Percentiles rank a stretch among this genome's conserved stretches.
Conservation (phyloP, 2,797 vertebrate genomes). For the Smutsia temminckii region DNA sequence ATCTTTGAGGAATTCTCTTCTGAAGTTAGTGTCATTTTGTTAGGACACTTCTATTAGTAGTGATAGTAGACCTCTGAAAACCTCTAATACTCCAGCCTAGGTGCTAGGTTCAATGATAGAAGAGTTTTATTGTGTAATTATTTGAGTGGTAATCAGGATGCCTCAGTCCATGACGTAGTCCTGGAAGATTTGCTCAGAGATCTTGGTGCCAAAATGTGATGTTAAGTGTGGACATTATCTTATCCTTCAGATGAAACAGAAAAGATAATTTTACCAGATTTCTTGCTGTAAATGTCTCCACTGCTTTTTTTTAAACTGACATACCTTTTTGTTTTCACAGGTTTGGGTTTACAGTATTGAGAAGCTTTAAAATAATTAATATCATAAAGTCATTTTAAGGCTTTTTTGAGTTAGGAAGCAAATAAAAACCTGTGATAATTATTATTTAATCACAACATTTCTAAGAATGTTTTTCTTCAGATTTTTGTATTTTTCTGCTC, state of each 20-base stretch:
- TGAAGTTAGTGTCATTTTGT: not conserved
- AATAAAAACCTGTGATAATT: not conserved
- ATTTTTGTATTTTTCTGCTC: not conserved
- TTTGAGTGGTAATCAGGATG: not conserved
- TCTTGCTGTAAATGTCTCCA: not conserved
- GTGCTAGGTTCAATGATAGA: no score
- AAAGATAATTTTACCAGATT: not conserved
- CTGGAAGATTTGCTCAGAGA: not conserved
- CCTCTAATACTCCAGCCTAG: not conserved
- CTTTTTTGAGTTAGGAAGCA: conserved; percentile 3
- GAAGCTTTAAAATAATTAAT: conserved; percentile 21
- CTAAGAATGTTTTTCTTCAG: not conserved
- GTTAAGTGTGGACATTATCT: not conserved
- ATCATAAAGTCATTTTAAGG: conserved; percentile 17
- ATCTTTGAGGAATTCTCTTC: not conserved
- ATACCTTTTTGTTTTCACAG: not conserved
- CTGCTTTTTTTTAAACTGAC: not conserved
- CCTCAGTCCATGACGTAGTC: not conserved
- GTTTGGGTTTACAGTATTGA: not conserved
- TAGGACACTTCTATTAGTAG: not conserved
- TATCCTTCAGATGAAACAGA: not conserved
- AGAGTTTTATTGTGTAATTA: not conserved
- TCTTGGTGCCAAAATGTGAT: not conserved
- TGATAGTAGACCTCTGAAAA: not conserved
- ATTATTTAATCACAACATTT: not conserved